A percentile compares a stretch with the other conserved stretches of the same genome.
These are phyloP conservation scores for Crypturellus undulatus DNA, from an alignment of 2,113 vertebrate species.

Conservation along the genomic window DNA sequence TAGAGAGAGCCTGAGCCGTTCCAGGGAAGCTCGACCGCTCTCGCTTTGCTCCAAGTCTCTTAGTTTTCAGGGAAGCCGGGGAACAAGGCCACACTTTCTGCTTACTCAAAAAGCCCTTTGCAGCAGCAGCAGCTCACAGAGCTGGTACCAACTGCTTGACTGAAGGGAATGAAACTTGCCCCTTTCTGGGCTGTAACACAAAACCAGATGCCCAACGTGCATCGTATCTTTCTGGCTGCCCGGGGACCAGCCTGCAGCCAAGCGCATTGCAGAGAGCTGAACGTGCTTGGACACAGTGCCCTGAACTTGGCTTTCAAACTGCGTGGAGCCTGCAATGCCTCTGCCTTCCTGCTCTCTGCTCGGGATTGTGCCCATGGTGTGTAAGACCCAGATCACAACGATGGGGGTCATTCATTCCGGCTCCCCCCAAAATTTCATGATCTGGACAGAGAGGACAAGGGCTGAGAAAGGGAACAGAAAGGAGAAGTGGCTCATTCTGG, in stretches of 20 bases:
- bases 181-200: neutral
- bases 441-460: neutral
- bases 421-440: neutral
- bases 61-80: neutral
- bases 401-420: neutral
- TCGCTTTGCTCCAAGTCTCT: neutral
- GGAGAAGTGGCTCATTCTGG: neutral
- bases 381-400: neutral
- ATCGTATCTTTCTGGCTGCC: neutral
- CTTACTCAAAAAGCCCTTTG: neutral
- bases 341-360: neutral
- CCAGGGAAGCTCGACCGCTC: neutral
- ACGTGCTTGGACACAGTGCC: neutral
- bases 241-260: neutral
- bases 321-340: no score
- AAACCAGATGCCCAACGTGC: no score
- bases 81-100: neutral
- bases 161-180: accelerated
- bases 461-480: neutral
- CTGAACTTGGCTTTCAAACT: neutral
- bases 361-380: accelerated
- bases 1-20: neutral
- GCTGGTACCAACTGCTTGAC: neutral
- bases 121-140: neutral
- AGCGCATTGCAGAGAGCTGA: accelerated